phyloP scores from a whole-genome alignment of 37 sponge, comb jelly and placozoan species.

The Ephydatia muelleri region DNA sequence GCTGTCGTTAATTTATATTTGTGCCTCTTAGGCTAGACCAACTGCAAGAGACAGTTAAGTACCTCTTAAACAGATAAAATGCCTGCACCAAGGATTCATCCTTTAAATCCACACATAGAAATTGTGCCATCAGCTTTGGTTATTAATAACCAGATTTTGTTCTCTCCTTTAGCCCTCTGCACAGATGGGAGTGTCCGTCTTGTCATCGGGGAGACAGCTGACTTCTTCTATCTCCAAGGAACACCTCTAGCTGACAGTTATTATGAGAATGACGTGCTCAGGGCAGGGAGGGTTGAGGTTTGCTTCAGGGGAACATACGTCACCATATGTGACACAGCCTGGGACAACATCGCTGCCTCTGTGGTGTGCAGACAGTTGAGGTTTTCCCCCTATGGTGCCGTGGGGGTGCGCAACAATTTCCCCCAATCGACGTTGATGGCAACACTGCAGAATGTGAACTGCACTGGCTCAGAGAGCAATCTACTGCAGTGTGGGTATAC shows the following conservation, averaged over 20 bases:
- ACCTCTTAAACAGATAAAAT: no score
- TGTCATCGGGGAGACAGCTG: not conserved
- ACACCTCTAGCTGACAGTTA: not conserved
- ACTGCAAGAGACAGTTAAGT: no score
- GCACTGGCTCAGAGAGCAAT: slow-evolving; percentile 32
- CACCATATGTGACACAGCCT: slow-evolving; percentile 36
- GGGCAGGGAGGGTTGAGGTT: slow-evolving; percentile 52
- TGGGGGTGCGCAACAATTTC: not conserved
- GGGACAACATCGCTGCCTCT: slow-evolving; percentile 46
- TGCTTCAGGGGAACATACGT: slow-evolving; percentile 45
- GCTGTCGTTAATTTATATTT: no score
- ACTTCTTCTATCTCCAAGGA: not conserved
- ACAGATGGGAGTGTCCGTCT: slow-evolving; percentile 23
- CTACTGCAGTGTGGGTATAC: not conserved
- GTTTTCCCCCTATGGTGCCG: slow-evolving; percentile 35
- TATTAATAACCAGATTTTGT: no score
- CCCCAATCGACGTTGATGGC: not conserved
- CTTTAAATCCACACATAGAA: no score
- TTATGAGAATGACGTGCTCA: slow-evolving; percentile 32
- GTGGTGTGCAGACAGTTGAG: slow-evolving; percentile 43
- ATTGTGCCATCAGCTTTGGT: no score
- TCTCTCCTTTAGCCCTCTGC: slow-evolving; percentile 17
- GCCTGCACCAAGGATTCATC: no score
- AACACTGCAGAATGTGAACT: not conserved
- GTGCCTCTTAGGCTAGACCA: no score